Conservation (phyloP, 2,797 vertebrate species). For the Rallus crepitans region DNA sequence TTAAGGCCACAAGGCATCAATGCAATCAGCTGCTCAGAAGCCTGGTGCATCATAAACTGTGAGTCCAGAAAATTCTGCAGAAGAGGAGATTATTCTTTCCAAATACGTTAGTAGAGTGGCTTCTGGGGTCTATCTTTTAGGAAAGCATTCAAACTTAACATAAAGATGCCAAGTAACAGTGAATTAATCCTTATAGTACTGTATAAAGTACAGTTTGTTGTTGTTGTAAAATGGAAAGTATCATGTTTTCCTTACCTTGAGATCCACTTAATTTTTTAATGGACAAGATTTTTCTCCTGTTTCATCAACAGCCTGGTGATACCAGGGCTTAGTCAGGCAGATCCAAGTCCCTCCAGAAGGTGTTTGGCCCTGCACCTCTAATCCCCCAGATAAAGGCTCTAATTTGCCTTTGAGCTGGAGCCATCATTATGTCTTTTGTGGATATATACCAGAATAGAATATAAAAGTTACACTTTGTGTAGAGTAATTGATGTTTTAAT, state of each 20-base stretch:
- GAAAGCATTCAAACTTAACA: background rate
- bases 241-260: background rate
- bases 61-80: background rate
- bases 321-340: background rate
- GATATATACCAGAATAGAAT: background rate
- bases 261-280: background rate
- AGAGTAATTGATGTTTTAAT: background rate
- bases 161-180: background rate
- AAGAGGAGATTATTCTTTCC: background rate
- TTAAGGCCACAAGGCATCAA: background rate
- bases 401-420: background rate
- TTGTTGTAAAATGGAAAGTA: background rate
- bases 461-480: background rate
- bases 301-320: background rate
- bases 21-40: background rate
- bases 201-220: background rate
- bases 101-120: background rate
- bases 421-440: background rate
- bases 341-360: background rate
- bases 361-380: background rate
- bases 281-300: background rate
- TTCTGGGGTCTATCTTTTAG: background rate
- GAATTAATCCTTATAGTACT: background rate
- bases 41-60: background rate
- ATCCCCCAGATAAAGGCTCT: background rate